Base-by-base conservation (phyloP, 1,140 invertebrate genomes). In the Drosophila teissieri region DNA sequence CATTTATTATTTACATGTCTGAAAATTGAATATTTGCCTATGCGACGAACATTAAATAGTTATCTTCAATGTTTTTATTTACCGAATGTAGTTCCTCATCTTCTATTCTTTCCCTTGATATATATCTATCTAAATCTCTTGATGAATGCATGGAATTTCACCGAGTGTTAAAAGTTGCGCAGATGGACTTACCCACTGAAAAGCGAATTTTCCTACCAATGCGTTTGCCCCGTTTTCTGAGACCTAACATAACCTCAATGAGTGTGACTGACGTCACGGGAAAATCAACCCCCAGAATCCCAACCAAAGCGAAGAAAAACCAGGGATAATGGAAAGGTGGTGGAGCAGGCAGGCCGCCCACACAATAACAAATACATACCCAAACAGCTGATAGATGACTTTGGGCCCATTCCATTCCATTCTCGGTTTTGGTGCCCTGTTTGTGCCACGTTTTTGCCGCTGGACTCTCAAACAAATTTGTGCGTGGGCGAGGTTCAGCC, bases 401-500 rank as follows among this genome's bases (percentile, higher is more conserved):
- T 53, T 64, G 36, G 63, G 44, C 51, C 40, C n/a, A 22, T n/a
- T n/a, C n/a, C n/a, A n/a, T n/a, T n/a, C n/a, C n/a, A n/a, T 54
- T 53, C 44, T 54, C 19, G 19, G 19, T 19, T 19, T 19, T 19
- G 19, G 19, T 19, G 19, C 19, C 19, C 19, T 19, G 19, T 19
- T 1, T 19, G 19, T 19, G 19, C 1, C 19, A 19, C 45, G 8
- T 8, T 52, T n/a, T n/a, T 14, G 14, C 19, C 39, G 34, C 15
- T 48, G 37, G 64, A 42, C 42, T n/a, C 46, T 27, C 56, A 81
- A 81, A 72, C 45, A 58, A 51, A 57, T 48, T 81, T 78, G 42
- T 61, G 74, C 68, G 80, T 82, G 62, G 79, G 80, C 69, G 80
- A 82, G 80, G 80, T 52, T 78, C 70, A 74, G 48, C 19, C 54